Evolutionary conservation across 1,140 invertebrate genomes (phyloP).

Genomic region (Megalonaias nervosa): DNA sequence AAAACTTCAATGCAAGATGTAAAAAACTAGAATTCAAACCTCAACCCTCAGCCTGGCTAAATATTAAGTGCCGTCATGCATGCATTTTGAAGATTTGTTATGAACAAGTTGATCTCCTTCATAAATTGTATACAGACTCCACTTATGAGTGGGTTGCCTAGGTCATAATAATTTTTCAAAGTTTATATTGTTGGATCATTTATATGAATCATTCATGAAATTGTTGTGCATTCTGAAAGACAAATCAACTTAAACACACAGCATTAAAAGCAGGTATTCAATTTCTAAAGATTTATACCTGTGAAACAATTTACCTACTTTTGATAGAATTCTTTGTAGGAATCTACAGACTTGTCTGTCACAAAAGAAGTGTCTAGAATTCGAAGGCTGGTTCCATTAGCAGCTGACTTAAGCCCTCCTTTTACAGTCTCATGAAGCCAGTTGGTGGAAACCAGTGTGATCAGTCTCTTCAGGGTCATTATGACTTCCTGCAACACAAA

Average conservation of each 20-base stretch:
- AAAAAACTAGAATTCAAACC: too few relatives aligned
- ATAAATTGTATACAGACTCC: too few relatives aligned
- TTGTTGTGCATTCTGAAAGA: background rate
- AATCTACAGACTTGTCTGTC: slow-evolving; percentile 38
- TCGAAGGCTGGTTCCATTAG: slow-evolving; percentile 19
- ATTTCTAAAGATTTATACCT: background rate
- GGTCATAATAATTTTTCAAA: background rate
- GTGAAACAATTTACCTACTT: slow-evolving; percentile 5
- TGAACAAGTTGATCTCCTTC: too few relatives aligned
- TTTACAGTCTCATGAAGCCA: slow-evolving; percentile 33
- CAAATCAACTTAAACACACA: background rate
- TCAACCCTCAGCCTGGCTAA: too few relatives aligned
- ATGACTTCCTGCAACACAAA: background rate
- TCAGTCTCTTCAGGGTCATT: slow-evolving; percentile 25
- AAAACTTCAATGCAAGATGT: too few relatives aligned
- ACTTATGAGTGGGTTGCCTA: background rate
- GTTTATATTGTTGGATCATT: too few relatives aligned
- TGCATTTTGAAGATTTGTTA: too few relatives aligned
- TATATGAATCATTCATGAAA: background rate
- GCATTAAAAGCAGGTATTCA: background rate
- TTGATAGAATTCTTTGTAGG: slow-evolving; percentile 38
- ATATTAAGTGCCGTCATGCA: too few relatives aligned
- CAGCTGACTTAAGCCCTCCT: slow-evolving; percentile 2
- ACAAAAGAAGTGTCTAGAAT: slow-evolving; percentile 43
- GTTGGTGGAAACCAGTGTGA: slow-evolving; percentile 39